Percentiles rank a stretch among this genome's conserved stretches.
Evolutionary conservation across 2,113 vertebrate species (phyloP).

Genomic region (Mesoclemmys tuberculata): DNA sequence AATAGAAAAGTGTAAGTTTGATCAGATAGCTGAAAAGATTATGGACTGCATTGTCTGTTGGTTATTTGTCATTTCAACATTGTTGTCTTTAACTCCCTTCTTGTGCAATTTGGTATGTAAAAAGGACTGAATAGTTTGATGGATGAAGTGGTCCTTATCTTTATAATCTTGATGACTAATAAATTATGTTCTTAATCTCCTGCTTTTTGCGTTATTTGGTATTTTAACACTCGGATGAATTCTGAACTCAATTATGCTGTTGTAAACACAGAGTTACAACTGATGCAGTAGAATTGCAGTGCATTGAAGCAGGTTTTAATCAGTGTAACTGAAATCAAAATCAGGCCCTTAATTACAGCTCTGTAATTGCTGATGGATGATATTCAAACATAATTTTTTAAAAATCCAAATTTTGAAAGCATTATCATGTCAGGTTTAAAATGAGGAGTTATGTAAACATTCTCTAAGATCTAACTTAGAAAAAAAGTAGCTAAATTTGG

Average conservation of each 20-base stretch:
- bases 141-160: slow-evolving; percentile 66
- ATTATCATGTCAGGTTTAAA: neutral
- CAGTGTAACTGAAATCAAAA: neutral
- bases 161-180: slow-evolving; percentile 41
- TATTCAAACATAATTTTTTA: neutral
- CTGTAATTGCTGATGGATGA: neutral
- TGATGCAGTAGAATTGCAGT: rapidly evolving
- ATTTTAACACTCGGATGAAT: neutral
- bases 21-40: neutral
- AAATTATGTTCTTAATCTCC: slow-evolving; percentile 37
- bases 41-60: neutral
- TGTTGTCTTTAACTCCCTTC: neutral
- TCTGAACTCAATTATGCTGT: slow-evolving; percentile 22
- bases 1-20: neutral
- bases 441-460: neutral
- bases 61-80: neutral
- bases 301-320: neutral
- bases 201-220: slow-evolving; percentile 59
- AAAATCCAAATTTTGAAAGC: neutral
- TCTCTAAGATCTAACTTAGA: neutral
- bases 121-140: slow-evolving; percentile 33
- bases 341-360: neutral
- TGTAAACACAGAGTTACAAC: neutral
- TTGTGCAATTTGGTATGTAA: neutral
- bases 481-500: neutral